These are phyloP conservation scores for Campoplex nolae DNA, from an alignment of 2,888 invertebrate genomes.

Conservation along the genomic window DNA sequence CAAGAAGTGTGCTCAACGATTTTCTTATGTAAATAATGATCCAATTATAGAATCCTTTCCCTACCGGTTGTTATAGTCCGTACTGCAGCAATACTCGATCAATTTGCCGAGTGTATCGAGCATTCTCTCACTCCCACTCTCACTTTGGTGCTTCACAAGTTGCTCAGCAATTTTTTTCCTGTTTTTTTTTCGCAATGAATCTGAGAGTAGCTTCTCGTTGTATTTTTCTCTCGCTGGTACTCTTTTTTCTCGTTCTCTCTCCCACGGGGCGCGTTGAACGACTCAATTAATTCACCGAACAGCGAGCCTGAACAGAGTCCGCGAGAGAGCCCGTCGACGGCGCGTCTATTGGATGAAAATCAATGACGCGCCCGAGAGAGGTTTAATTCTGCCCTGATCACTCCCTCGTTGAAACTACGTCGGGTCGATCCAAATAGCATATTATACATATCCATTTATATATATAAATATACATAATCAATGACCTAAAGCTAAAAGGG, in stretches of 20 bases:
- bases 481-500: not conserved
- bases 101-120: slow-evolving; percentile 63
- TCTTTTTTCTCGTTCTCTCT: slow-evolving; percentile 32
- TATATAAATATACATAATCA: slow-evolving; percentile 16
- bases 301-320: slow-evolving; percentile 28
- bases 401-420: slow-evolving; percentile 45
- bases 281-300: slow-evolving; percentile 67
- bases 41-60: slow-evolving; percentile 66
- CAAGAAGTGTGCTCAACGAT: slow-evolving; percentile 61
- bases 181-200: slow-evolving; percentile 43
- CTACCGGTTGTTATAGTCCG: slow-evolving; percentile 61
- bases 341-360: slow-evolving; percentile 67
- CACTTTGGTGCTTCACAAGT: slow-evolving; percentile 5
- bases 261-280: slow-evolving; percentile 60
- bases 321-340: slow-evolving; percentile 41
- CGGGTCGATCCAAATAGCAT: slow-evolving; percentile 27
- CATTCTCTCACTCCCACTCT: slow-evolving; percentile 20
- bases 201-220: slow-evolving; percentile 35
- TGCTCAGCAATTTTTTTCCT: slow-evolving; percentile 29
- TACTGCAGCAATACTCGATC: slow-evolving; percentile 64
- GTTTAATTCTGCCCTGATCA: slow-evolving; percentile 54
- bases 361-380: slow-evolving; percentile 63
- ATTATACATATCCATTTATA: not conserved
- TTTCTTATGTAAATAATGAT: slow-evolving; percentile 69
- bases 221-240: slow-evolving; percentile 25